Evolutionary conservation across 2,113 vertebrate genomes (phyloP).

Genomic region (Scartelaos histophorus): DNA sequence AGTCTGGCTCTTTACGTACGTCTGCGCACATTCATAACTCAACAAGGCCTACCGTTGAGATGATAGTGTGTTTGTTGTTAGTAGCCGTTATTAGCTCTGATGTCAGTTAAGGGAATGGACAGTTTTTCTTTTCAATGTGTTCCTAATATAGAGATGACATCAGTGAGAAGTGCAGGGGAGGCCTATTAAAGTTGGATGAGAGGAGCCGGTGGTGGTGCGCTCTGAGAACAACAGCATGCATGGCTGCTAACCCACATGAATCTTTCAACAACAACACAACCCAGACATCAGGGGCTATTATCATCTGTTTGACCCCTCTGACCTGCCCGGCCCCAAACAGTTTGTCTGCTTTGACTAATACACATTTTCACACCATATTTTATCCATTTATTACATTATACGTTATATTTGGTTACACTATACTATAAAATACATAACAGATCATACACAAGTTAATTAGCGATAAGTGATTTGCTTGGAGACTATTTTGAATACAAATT

Average conservation of each 20-base stretch:
- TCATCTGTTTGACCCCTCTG: constrained; percentile 47
- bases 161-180: constrained; percentile 34
- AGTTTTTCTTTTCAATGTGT: not conserved
- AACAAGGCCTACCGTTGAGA: not conserved
- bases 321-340: not conserved
- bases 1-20: not conserved
- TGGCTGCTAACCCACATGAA: constrained; percentile 49
- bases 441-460: constrained; percentile 9
- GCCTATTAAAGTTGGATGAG: constrained; percentile 59
- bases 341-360: constrained; percentile 4
- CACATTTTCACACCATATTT: not conserved
- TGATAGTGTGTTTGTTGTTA: constrained; percentile 4
- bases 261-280: constrained; percentile 49
- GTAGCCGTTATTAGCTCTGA: constrained; percentile 11
- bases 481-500: constrained; percentile 36
- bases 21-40: not conserved
- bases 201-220: constrained; percentile 25
- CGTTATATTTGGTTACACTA: constrained; percentile 9
- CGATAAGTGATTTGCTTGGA: too few species aligned
- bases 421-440: constrained; percentile 17
- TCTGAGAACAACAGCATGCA: constrained; percentile 29
- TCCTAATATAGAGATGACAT: constrained; percentile 18
- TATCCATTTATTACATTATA: not conserved
- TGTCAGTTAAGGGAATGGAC: constrained; percentile 11
- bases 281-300: constrained; percentile 59